phyloP scores from a whole-genome alignment of 1,140 invertebrate genomes.

The Himalopsyche phryganea region DNA sequence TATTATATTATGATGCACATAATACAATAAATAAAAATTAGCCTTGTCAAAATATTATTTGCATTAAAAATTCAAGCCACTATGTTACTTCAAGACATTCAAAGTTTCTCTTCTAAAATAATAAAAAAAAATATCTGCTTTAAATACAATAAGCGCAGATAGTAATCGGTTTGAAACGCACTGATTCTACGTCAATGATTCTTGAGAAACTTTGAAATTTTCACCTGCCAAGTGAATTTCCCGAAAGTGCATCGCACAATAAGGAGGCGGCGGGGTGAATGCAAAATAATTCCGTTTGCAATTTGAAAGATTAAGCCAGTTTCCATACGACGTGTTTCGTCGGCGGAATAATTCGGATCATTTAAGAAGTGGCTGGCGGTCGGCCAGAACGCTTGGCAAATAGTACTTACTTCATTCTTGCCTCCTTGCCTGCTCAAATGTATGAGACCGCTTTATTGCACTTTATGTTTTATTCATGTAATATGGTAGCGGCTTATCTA shows the following conservation, averaged over 20 bases:
- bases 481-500: too few relatives aligned
- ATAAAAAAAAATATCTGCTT: too few relatives aligned
- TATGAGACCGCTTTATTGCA: not conserved
- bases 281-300: slow-evolving; percentile 16
- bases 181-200: too few relatives aligned
- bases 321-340: slow-evolving; percentile 10
- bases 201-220: too few relatives aligned
- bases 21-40: too few relatives aligned
- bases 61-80: too few relatives aligned
- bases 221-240: not conserved
- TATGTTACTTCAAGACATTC: too few relatives aligned
- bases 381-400: not conserved
- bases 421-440: not conserved
- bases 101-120: too few relatives aligned
- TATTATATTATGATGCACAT: too few relatives aligned
- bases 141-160: too few relatives aligned
- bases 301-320: slow-evolving; percentile 21
- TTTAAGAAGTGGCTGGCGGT: slow-evolving; percentile 15
- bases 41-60: too few relatives aligned
- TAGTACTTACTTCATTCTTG: not conserved
- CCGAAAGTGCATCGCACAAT: not conserved
- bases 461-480: slow-evolving; percentile 22
- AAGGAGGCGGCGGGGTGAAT: not conserved
- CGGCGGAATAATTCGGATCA: slow-evolving; percentile 16
- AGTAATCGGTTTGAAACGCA: too few relatives aligned